These are phyloP conservation scores for Leucozona laternaria DNA, from an alignment of 2,888 invertebrate species.

Conservation along the genomic window DNA sequence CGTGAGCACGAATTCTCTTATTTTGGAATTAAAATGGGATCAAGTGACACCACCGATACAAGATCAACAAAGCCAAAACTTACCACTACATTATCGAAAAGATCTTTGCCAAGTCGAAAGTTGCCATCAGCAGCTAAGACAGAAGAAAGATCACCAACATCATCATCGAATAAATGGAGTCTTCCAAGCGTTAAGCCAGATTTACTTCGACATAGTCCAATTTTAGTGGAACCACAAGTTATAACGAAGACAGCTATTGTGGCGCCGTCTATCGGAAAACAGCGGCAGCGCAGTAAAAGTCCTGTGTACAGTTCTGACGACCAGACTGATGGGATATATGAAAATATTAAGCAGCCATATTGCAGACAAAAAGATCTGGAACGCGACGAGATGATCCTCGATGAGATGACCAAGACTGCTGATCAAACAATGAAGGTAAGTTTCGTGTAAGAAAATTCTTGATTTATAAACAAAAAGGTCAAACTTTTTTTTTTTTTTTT, in stretches of 20 bases:
- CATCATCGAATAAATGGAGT: constrained; percentile 80
- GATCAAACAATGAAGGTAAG: constrained; percentile 85
- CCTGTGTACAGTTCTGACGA: constrained; percentile 55
- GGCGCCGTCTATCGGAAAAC: constrained; percentile 58
- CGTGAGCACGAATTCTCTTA: constrained; percentile 86
- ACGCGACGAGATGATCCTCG: constrained; percentile 84
- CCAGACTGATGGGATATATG: constrained; percentile 63
- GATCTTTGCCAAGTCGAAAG: constrained; percentile 73
- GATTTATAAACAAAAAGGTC: background rate
- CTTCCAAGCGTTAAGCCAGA: constrained; percentile 82
- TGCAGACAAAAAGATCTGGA: constrained; percentile 81
- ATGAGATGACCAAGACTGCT: constrained; percentile 86
- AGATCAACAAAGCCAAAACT: constrained; percentile 42
- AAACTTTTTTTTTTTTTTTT: background rate
- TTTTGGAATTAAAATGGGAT: constrained; percentile 84
- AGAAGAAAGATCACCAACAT: constrained; percentile 46
- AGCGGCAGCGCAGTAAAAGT: constrained; percentile 59
- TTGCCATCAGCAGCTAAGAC: constrained; percentile 36
- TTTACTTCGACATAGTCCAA: constrained; percentile 82
- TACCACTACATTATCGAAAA: constrained; percentile 52
- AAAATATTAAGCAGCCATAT: constrained; percentile 77
- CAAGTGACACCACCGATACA: constrained; percentile 55
- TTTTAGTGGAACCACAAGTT: constrained; percentile 77
- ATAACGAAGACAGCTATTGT: constrained; percentile 63
- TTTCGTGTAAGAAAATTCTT: background rate